Evolutionary conservation across 2,888 invertebrate species (phyloP).

Genomic region (Meteorus colon): DNA sequence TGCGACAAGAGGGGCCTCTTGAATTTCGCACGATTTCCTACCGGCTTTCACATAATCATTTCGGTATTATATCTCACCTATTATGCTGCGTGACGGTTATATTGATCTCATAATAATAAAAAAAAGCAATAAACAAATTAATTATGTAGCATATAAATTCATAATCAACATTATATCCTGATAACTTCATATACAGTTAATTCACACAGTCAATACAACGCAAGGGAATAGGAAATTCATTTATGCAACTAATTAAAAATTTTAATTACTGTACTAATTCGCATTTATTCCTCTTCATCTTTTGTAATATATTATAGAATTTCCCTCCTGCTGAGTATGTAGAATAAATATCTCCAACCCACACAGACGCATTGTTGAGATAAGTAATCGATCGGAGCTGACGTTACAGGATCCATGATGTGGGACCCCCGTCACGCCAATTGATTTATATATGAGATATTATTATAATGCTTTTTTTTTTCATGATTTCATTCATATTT

Average conservation of each 20-base stretch:
- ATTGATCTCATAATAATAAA: constrained; percentile 28
- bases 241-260: background rate
- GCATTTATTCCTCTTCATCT: background rate
- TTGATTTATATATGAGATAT: constrained; percentile 14
- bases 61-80: constrained; percentile 31
- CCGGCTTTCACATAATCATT: constrained; percentile 43
- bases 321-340: background rate
- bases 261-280: background rate
- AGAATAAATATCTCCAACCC: background rate
- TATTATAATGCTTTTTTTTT: background rate
- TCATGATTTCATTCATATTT: background rate
- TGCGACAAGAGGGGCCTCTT: constrained; percentile 16
- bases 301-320: background rate
- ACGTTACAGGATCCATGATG: background rate
- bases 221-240: background rate
- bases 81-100: constrained; percentile 13
- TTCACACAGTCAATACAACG: background rate
- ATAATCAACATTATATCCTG: background rate
- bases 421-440: constrained; percentile 5
- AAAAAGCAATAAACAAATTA: background rate
- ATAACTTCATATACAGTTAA: background rate
- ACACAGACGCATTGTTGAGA: constrained; percentile 9
- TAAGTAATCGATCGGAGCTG: constrained; percentile 20
- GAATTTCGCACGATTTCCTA: constrained; percentile 43
- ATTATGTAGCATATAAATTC: background rate